Evolutionary conservation across 2,888 invertebrate species (phyloP).

Genomic region (Leptogaster cylindrica): DNA sequence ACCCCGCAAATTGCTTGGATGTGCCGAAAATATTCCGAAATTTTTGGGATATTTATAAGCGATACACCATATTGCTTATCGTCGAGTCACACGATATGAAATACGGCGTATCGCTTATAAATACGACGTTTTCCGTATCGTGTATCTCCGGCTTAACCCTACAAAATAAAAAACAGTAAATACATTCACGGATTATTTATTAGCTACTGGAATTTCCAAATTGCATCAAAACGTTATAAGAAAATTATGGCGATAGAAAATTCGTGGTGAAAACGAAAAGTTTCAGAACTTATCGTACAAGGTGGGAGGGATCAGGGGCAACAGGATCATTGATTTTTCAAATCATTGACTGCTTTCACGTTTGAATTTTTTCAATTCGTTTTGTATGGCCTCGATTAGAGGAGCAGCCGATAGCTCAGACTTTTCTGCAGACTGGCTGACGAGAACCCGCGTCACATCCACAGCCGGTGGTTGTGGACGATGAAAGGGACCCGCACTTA

Average conservation of each 20-base stretch:
- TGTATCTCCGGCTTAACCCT: not conserved
- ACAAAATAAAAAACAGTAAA: too few relatives aligned
- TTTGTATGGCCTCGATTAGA: slow-evolving; percentile 83
- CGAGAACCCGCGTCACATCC: slow-evolving; percentile 47
- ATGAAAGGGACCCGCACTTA: slow-evolving; percentile 72
- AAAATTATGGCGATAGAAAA: slow-evolving; percentile 25
- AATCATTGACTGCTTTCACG: slow-evolving; percentile 49
- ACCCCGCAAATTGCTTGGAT: too few relatives aligned
- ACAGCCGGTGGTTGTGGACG: slow-evolving; percentile 63
- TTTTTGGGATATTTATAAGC: too few relatives aligned
- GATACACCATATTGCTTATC: too few relatives aligned
- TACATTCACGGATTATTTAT: too few relatives aligned
- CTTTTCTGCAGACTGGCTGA: slow-evolving; percentile 53
- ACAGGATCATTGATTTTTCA: not conserved
- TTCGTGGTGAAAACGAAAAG: not conserved
- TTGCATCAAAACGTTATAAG: too few relatives aligned
- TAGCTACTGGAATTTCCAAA: too few relatives aligned
- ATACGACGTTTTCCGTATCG: too few relatives aligned
- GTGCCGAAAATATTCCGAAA: too few relatives aligned
- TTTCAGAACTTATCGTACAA: slow-evolving; percentile 7
- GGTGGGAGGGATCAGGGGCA: slow-evolving; percentile 9
- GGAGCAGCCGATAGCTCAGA: slow-evolving; percentile 79
- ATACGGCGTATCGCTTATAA: too few relatives aligned
- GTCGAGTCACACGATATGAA: too few relatives aligned
- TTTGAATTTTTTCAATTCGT: slow-evolving; percentile 65